Conservation (phyloP, 2,113 vertebrate genomes). For the Ivindomyrus marchei region DNA sequence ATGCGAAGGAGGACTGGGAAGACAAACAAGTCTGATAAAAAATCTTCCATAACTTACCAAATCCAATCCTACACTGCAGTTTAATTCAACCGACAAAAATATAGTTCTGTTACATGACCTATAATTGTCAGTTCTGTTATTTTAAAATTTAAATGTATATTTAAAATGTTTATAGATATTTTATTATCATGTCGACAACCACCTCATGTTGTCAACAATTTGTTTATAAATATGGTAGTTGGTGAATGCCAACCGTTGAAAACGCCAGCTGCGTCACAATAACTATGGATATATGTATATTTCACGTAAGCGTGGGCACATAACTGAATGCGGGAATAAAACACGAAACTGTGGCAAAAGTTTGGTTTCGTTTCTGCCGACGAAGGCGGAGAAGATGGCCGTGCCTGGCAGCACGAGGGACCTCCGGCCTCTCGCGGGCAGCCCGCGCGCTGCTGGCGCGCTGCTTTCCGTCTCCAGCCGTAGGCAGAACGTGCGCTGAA, state of each 20-base stretch:
- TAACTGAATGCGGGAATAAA: not conserved
- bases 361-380: not conserved
- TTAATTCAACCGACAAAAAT: not conserved
- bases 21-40: not conserved
- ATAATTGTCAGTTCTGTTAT: not conserved
- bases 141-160: not conserved
- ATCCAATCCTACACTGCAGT: not conserved
- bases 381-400: not conserved
- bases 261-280: not conserved
- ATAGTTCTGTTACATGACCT: not conserved
- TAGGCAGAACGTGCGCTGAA: constrained; percentile 45
- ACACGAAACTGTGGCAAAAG: not conserved
- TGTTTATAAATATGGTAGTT: not conserved
- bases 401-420: not conserved
- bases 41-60: not conserved
- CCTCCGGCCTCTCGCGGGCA: not conserved
- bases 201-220: not conserved
- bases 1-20: not conserved
- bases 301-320: not conserved
- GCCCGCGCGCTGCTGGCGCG: not conserved
- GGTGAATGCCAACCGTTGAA: not conserved
- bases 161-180: not conserved
- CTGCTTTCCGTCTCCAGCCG: constrained; percentile 36
- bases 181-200: not conserved
- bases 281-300: not conserved